phyloP scores from a whole-genome alignment of 2,888 invertebrate genomes.

The Agrotis ipsilon region DNA sequence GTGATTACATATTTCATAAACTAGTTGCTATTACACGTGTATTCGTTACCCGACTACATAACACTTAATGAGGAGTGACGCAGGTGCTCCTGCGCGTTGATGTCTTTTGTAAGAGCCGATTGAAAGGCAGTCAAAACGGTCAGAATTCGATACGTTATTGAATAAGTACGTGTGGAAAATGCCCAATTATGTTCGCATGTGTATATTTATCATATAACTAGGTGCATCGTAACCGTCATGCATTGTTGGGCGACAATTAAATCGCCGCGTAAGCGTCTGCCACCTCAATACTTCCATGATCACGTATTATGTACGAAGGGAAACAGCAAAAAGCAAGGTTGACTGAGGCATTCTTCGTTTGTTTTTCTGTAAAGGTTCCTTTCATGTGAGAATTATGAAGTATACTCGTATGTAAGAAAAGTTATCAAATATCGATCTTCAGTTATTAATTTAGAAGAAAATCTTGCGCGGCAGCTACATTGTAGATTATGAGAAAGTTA shows the following conservation, averaged over 20 bases:
- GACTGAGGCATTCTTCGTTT: constrained; percentile 1
- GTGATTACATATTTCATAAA: constrained; percentile 1
- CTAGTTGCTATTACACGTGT: neutral
- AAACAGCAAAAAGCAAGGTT: constrained; percentile 34
- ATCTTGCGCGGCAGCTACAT: constrained; percentile 8
- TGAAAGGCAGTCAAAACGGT: constrained; percentile 42
- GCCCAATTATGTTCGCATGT: constrained; percentile 60
- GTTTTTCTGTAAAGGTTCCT: constrained; percentile 1
- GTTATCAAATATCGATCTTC: constrained; percentile 7
- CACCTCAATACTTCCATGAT: constrained; percentile 46
- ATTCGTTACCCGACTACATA: constrained; percentile 16
- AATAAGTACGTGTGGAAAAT: constrained; percentile 54
- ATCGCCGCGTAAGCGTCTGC: constrained; percentile 36
- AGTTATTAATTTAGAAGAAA: constrained; percentile 15
- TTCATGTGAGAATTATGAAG: neutral
- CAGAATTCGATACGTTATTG: constrained; percentile 48
- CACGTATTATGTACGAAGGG: constrained; percentile 32
- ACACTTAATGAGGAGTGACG: constrained; percentile 30
- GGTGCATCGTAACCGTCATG: constrained; percentile 71
- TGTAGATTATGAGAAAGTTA: constrained; percentile 36
- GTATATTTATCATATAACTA: constrained; percentile 65
- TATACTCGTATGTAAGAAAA: constrained; percentile 8
- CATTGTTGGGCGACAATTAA: constrained; percentile 63
- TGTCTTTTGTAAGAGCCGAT: constrained; percentile 73
- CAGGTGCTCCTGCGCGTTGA: constrained; percentile 71